Conservation (phyloP, 2,113 vertebrate species). For the Syrrhaptes paradoxus region DNA sequence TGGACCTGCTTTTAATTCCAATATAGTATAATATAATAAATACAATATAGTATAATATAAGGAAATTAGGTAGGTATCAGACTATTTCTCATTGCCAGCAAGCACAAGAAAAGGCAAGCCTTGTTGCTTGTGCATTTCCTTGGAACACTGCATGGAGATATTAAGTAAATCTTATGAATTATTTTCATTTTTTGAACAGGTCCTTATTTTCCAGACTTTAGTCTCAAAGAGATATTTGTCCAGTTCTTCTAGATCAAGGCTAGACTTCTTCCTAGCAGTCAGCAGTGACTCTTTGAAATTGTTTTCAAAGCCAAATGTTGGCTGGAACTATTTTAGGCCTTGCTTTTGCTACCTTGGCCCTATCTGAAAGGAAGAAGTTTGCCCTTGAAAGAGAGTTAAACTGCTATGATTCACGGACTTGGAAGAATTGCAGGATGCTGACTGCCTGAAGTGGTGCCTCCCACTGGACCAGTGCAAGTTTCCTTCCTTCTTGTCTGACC, state of each 20-base stretch:
- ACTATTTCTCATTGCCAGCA: neutral
- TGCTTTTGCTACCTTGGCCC: slow-evolving; percentile 65
- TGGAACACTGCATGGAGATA: neutral
- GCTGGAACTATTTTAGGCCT: slow-evolving; percentile 75
- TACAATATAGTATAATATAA: neutral
- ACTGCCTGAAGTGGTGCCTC: slow-evolving; percentile 69
- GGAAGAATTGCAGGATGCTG: slow-evolving; percentile 84
- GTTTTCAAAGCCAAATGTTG: slow-evolving; percentile 60
- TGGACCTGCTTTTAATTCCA: neutral
- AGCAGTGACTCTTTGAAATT: slow-evolving; percentile 21
- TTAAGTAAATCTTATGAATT: neutral
- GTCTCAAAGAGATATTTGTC: neutral
- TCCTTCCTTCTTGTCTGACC: slow-evolving; percentile 81
- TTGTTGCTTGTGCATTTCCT: neutral
- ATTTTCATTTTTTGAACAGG: neutral
- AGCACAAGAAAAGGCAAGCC: neutral
- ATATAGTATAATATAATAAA: neutral
- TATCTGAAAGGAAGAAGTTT: slow-evolving; percentile 77
- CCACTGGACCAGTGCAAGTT: slow-evolving; percentile 70
- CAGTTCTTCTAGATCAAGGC: slow-evolving; percentile 37
- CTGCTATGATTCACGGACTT: slow-evolving; percentile 77
- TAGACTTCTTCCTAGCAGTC: slow-evolving; percentile 10
- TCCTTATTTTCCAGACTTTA: neutral
- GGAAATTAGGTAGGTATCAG: neutral
- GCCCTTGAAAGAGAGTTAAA: slow-evolving; percentile 76